A percentile compares a stretch with the other conserved stretches of the same genome.
These are phyloP conservation scores for Apotomis betuletana DNA, from an alignment of 2,888 invertebrate species.

Conservation along the genomic window DNA sequence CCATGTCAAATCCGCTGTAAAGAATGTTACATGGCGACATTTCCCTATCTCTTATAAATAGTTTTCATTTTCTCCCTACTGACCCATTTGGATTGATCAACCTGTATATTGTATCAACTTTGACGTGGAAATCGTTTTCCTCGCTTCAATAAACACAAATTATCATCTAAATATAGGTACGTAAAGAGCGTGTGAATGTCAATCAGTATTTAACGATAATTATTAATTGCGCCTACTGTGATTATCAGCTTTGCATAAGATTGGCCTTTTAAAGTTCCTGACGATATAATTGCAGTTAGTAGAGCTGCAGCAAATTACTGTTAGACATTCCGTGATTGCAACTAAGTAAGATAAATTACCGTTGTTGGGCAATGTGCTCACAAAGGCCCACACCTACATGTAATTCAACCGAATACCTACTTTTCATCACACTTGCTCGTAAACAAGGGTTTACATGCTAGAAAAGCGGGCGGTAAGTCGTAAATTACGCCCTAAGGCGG, in stretches of 20 bases:
- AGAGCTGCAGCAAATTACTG: conserved; percentile 2
- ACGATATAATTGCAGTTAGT: conserved; percentile 6
- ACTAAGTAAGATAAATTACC: neutral
- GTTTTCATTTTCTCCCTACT: too few relatives aligned
- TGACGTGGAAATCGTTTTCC: too few relatives aligned
- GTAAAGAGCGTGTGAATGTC: neutral
- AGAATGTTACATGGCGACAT: too few relatives aligned
- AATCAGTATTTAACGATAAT: neutral
- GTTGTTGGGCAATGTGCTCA: neutral
- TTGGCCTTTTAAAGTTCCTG: conserved; percentile 9
- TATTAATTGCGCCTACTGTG: neutral
- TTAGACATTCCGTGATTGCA: neutral
- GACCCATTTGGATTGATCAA: too few relatives aligned
- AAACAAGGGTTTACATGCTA: too few relatives aligned
- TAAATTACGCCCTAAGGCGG: too few relatives aligned
- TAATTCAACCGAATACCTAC: neutral
- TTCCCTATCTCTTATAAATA: too few relatives aligned
- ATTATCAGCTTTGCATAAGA: conserved; percentile 1
- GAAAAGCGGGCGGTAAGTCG: too few relatives aligned
- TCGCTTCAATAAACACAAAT: too few relatives aligned
- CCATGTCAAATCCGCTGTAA: too few relatives aligned
- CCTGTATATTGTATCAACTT: too few relatives aligned
- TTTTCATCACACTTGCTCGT: neutral
- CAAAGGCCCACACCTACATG: neutral
- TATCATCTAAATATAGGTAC: too few relatives aligned